phyloP scores from a whole-genome alignment of 2,113 vertebrate species.

The Apteryx mantelli region DNA sequence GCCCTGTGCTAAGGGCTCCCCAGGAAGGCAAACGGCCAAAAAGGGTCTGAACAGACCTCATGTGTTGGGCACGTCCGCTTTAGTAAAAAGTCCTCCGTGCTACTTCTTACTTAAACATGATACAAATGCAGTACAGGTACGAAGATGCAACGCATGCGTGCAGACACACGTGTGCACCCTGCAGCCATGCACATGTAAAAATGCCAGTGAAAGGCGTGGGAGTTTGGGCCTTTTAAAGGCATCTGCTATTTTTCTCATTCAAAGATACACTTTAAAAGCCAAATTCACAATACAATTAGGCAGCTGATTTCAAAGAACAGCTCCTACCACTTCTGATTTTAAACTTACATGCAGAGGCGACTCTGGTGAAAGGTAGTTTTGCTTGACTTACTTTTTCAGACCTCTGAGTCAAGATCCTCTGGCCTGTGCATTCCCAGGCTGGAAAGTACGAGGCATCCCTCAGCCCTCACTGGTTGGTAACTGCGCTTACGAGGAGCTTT shows the following conservation, averaged over 20 bases:
- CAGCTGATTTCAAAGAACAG: background rate
- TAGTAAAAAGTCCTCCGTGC: background rate
- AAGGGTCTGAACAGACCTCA: accelerated
- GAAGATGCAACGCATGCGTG: accelerated
- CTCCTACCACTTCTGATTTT: background rate
- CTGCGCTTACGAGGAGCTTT: background rate
- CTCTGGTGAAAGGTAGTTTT: background rate
- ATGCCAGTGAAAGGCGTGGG: background rate
- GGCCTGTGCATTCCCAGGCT: background rate
- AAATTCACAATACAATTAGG: background rate
- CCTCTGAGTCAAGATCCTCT: background rate
- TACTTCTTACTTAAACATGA: background rate
- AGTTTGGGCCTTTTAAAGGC: background rate
- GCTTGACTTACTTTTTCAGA: background rate
- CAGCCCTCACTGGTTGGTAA: background rate
- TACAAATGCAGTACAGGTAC: background rate
- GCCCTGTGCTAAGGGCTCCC: background rate
- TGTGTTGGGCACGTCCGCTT: accelerated
- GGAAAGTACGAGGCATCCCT: background rate
- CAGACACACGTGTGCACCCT: accelerated
- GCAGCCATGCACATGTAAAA: background rate
- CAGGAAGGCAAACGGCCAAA: background rate
- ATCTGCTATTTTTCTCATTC: background rate
- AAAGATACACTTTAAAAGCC: background rate
- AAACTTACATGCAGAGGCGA: background rate